Conservation (phyloP, 2,113 vertebrate genomes). For the Sphaerodactylus townsendi region DNA sequence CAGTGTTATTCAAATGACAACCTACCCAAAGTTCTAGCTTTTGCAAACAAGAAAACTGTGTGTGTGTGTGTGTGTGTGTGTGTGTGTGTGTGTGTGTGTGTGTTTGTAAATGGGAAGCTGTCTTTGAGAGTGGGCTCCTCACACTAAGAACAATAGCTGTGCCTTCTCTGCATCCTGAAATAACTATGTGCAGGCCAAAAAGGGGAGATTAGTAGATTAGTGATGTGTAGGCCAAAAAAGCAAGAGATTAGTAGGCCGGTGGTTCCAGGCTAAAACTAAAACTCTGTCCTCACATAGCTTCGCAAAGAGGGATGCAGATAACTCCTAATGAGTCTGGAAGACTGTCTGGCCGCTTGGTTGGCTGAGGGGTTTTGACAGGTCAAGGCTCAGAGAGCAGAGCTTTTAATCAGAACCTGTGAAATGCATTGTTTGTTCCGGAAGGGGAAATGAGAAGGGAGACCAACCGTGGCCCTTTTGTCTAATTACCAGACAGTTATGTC, state of each 20-base stretch:
- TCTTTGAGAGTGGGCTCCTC: constrained; percentile 8
- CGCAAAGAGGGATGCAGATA: constrained; percentile 68
- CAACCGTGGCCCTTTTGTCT: constrained; percentile 5
- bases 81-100: no score
- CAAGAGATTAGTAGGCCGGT: constrained; percentile 80
- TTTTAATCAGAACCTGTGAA: constrained; percentile 62
- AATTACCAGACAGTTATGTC: constrained; percentile 52
- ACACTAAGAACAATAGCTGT: constrained; percentile 21
- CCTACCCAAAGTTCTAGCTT: no score
- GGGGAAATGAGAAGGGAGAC: constrained; percentile 36
- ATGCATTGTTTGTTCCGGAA: constrained; percentile 46
- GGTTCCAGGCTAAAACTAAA: constrained; percentile 77
- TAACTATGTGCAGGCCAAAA: constrained; percentile 65
- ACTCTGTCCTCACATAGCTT: constrained; percentile 77
- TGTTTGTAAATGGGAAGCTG: constrained; percentile 5
- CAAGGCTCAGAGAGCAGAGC: constrained; percentile 56
- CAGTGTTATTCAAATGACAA: no score
- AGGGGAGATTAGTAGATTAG: no score
- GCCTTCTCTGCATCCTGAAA: constrained; percentile 16
- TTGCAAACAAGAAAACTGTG: no score
- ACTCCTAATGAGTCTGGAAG: constrained; percentile 68
- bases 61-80: no score
- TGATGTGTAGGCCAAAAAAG: constrained; percentile 65
- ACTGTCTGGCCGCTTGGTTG: constrained; percentile 55
- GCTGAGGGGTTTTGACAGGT: constrained; percentile 58